phyloP scores from a whole-genome alignment of 2,888 invertebrate genomes.

The Callimorpha dominula region DNA sequence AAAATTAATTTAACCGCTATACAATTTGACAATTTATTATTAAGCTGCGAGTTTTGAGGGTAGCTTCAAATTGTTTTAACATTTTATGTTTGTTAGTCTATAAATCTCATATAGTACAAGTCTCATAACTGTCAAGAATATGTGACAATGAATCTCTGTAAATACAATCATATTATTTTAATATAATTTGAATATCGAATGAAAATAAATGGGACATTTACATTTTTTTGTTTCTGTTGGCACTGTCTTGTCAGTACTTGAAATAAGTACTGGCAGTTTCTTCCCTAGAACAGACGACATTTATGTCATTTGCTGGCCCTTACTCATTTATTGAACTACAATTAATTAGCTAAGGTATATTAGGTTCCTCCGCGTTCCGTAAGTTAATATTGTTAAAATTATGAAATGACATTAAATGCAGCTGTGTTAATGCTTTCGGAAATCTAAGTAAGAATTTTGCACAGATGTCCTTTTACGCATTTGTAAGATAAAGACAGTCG shows the following conservation, averaged over 20 bases:
- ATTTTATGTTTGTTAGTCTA: slow-evolving; percentile 19
- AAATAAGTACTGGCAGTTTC: background rate
- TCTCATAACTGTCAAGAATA: slow-evolving; percentile 16
- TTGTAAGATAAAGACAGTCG: background rate
- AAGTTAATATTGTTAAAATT: no score
- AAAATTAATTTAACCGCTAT: background rate
- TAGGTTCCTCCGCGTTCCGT: no score
- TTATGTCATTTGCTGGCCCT: no score
- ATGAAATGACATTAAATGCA: no score
- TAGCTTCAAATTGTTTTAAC: slow-evolving; percentile 12
- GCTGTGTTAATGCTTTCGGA: background rate
- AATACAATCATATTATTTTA: slow-evolving; percentile 38
- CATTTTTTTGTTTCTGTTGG: background rate
- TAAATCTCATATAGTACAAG: slow-evolving; percentile 40
- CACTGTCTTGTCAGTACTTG: background rate
- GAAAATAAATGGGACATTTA: slow-evolving; percentile 1
- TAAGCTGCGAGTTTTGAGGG: slow-evolving; percentile 25
- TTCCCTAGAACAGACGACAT: background rate
- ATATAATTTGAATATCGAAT: slow-evolving; percentile 22
- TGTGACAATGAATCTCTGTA: slow-evolving; percentile 50
- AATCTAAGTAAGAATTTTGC: background rate
- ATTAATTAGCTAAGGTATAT: no score
- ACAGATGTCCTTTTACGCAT: background rate
- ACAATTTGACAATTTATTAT: background rate
- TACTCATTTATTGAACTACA: no score